Evolutionary conservation across 2,113 vertebrate genomes (phyloP), one percentile per base, ranked within the genome.

Genomic region (Dipodomys spectabilis): DNA sequence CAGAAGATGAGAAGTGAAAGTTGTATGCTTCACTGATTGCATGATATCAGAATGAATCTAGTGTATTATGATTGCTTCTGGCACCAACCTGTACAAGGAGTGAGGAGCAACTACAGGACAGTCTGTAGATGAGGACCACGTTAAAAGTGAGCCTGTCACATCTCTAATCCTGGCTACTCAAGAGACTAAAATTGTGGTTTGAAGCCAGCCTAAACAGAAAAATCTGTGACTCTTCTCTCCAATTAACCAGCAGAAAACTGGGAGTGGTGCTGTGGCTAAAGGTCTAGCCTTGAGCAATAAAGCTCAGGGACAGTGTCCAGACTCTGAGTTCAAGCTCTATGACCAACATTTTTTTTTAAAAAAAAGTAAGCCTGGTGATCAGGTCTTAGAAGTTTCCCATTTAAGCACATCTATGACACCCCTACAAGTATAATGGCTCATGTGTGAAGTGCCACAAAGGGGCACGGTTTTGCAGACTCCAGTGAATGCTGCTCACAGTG

Each of bases 31-130:
- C 44, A 45, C 57, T 69, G 67, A 78, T 39, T 82, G 73, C 22
- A 90, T 64, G 53, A 80, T 15, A 13, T 39, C 75, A 94, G 69
- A 92, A 90, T 71, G 84, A 87, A 87, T 87, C 44, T 53, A 81
- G 80, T 87, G 30, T 77, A 62, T 25, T 23, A 30, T 15, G 25
- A 62, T 20, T 49, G 28, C 13, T 86, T 65, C 25, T 67, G 67
- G 69, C 7, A 84, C 27, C 25, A 35, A 44, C 30, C 53, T 60
- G 45, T 78, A 22, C 15, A 25, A 93, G 28, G 78, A 77, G 32
- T n/a, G 44, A 49, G 18, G 69, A 95, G 11, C 23, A 45, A 20
- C 64, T 67, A 30, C 35, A 60, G 18, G 71, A 11, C 6, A 57
- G 12, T 79, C 44, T 44, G 69, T 62, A 20, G 32, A 23, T 60